A percentile compares a stretch with the other conserved stretches of the same genome.
phyloP scores from a whole-genome alignment of 1,140 invertebrate genomes.

The Drosophila fuyamai region DNA sequence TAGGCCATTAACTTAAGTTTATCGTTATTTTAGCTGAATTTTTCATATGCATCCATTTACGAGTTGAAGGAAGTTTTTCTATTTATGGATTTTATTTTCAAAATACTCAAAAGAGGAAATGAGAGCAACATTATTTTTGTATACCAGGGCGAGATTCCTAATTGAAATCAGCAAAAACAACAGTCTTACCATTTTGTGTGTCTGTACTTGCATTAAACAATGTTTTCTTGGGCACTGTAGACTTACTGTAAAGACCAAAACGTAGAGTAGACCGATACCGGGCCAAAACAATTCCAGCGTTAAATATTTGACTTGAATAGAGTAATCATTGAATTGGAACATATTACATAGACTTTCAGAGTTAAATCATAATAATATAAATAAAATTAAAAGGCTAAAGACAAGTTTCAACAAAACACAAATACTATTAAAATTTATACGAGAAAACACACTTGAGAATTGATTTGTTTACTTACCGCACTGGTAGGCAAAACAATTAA shows the following conservation, averaged over 20 bases:
- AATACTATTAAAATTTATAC: slow-evolving; percentile 35
- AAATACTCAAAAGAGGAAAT: slow-evolving; percentile 43
- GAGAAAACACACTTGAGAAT: slow-evolving; percentile 27
- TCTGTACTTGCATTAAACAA: slow-evolving; percentile 4
- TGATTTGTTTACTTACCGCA: slow-evolving; percentile 34
- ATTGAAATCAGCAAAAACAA: neutral
- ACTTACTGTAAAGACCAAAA: slow-evolving; percentile 57
- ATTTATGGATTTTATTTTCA: slow-evolving; percentile 10
- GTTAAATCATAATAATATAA: slow-evolving; percentile 23
- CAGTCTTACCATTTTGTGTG: slow-evolving; percentile 32
- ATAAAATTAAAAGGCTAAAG: slow-evolving; percentile 29
- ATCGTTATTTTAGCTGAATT: slow-evolving; percentile 53
- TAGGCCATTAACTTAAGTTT: slow-evolving; percentile 36
- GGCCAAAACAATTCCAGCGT: slow-evolving; percentile 34
- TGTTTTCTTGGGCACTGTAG: slow-evolving; percentile 39
- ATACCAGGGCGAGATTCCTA: slow-evolving; percentile 27
- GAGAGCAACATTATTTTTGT: slow-evolving; percentile 32
- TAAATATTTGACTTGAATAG: slow-evolving; percentile 24
- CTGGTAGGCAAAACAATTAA: slow-evolving; percentile 38
- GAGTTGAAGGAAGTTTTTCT: slow-evolving; percentile 13
- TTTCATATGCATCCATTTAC: slow-evolving; percentile 31
- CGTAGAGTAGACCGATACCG: slow-evolving; percentile 38
- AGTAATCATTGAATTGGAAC: slow-evolving; percentile 26
- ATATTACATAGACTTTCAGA: slow-evolving; percentile 40
- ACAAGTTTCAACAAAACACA: slow-evolving; percentile 36